These are phyloP conservation scores for Zapus hudsonius DNA, from an alignment of 2,113 vertebrate species.

Conservation along the genomic window DNA sequence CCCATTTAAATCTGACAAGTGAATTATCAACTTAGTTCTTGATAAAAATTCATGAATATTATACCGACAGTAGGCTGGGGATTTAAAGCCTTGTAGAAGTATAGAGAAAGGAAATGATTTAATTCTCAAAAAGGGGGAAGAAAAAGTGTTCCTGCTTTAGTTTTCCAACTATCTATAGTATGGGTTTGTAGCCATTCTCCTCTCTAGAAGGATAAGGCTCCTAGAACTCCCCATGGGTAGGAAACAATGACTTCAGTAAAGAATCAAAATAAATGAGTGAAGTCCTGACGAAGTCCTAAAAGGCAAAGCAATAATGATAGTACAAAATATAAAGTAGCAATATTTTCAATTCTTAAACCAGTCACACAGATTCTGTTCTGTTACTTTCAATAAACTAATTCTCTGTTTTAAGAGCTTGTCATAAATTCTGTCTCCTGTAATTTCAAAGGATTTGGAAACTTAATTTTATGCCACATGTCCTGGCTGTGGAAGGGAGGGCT, in stretches of 20 bases:
- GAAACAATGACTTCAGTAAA: background rate
- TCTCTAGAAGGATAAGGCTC: background rate
- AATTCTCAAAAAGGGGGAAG: background rate
- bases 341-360: background rate
- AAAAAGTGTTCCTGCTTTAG: background rate
- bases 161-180: background rate
- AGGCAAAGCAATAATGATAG: background rate
- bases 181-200: background rate
- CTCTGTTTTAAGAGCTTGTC: background rate
- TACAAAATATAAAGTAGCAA: background rate
- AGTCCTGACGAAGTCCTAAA: background rate
- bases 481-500: background rate
- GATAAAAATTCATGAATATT: background rate
- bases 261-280: background rate
- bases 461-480: background rate
- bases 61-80: background rate
- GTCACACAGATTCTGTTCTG: background rate
- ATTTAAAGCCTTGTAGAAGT: background rate
- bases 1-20: conserved; percentile 45
- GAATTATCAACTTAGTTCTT: conserved; percentile 4
- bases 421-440: background rate
- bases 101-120: background rate
- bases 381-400: conserved; percentile 15
- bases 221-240: background rate
- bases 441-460: conserved; percentile 8